Evolutionary conservation across 2,888 invertebrate species (phyloP).

Genomic region (Nomada fabriciana): DNA sequence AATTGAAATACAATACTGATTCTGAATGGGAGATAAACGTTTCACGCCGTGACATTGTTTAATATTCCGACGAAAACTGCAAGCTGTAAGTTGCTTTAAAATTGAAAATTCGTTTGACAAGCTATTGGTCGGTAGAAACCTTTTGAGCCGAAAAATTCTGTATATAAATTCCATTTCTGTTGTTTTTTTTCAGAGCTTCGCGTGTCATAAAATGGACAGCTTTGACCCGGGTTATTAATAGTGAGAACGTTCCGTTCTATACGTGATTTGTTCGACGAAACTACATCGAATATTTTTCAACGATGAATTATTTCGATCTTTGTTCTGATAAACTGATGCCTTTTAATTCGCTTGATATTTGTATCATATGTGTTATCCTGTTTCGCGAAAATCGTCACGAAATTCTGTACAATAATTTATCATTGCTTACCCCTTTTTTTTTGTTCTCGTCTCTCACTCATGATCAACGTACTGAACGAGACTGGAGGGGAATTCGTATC

Average conservation of each 20-base stretch:
- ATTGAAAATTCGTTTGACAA: constrained; percentile 13
- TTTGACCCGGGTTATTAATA: constrained; percentile 2
- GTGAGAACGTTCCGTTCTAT: background rate
- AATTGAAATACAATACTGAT: background rate
- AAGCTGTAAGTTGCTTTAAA: background rate
- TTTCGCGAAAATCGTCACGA: too few species aligned
- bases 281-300: background rate
- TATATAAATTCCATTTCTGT: constrained; percentile 7
- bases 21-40: background rate
- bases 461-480: background rate
- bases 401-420: background rate
- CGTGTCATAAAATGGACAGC: background rate
- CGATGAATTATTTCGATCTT: too few species aligned
- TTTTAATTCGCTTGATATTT: too few species aligned
- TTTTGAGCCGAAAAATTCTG: constrained; percentile 4
- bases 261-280: constrained; percentile 3
- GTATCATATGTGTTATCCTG: too few species aligned
- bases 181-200: constrained; percentile 6
- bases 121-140: background rate
- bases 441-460: background rate
- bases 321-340: too few species aligned
- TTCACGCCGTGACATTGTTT: background rate
- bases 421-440: background rate
- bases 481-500: background rate
- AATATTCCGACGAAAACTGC: constrained; percentile 7